Evolutionary conservation across 2,113 vertebrate species (phyloP).

Genomic region (Geococcyx californianus): DNA sequence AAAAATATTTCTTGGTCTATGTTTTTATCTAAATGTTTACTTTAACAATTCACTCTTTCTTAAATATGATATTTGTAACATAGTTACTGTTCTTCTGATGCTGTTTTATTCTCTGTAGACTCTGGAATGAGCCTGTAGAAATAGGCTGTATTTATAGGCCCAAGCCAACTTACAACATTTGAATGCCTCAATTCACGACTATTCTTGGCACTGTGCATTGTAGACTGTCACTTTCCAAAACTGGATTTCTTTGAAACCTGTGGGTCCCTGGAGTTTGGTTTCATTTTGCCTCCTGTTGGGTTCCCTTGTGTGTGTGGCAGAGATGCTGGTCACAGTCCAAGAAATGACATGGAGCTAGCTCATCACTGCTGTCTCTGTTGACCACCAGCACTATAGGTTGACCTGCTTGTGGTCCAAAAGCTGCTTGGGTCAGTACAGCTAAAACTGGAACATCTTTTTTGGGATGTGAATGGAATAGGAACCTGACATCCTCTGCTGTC

Average conservation of each 20-base stretch:
- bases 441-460: neutral
- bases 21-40: neutral
- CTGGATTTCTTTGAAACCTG: neutral
- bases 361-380: accelerated
- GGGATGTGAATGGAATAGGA: neutral
- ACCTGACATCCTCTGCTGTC: neutral
- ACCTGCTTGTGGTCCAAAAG: accelerated
- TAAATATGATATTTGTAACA: neutral
- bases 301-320: accelerated
- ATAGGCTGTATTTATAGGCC: neutral
- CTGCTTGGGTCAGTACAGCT: neutral
- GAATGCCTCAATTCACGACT: neutral
- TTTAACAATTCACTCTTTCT: neutral
- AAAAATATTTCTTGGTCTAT: neutral
- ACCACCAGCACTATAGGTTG: neutral
- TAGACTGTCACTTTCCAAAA: neutral
- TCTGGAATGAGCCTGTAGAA: neutral
- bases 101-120: neutral
- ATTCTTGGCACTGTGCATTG: neutral
- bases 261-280: neutral
- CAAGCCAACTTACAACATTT: neutral
- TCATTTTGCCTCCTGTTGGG: accelerated
- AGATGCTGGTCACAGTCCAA: neutral
- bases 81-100: neutral
- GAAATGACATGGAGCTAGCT: neutral